Evolutionary conservation across 2,113 vertebrate genomes (phyloP), one percentile per base, ranked within the genome.

Genomic region (Oreotragus oreotragus): DNA sequence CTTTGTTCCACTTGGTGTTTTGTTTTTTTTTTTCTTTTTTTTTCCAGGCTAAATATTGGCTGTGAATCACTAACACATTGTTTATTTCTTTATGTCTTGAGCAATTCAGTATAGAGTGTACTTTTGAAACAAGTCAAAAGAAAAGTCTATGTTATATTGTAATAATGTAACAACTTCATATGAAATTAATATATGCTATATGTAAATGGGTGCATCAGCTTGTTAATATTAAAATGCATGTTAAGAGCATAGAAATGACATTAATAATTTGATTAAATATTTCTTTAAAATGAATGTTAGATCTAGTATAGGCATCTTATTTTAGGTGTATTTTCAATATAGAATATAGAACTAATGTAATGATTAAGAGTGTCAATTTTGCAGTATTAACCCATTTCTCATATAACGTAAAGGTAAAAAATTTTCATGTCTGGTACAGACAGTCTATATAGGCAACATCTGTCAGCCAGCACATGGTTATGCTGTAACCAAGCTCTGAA

Each of bases 281-380:
- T 96, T 93, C n/a, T 95, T 93, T 95, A 93, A 85, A 90, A 15
- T 88, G 30, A 90, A 93, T 93, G 79, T 81, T 84, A 57, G 43
- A 25, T 85, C 28, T 85, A 85, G 25, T 93, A 60, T 21, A 91
- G 81, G 45, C 36, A 79, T 88, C 17, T 43, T 77, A 16, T 89
- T 92, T 95, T 91, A 87, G n/a, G 6, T 62, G n/a, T 81, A 55
- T 93, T 30, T 13, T 45, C 36, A 95, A 5, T 45, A 27, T 53
- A 85, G 83, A 93, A 83, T 95, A 86, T 92, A 94, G n/a, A 96
- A 73, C 11, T 90, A 94, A 79, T 58, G 39, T 36, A 66, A 79
- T 60, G 19, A 47, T 86, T 96, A 57, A 85, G 39, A 27, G 8
- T 94, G 12, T 53, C 88, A 76, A n/a, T 89, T 96, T 70, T 79